Percentiles rank a stretch among this genome's conserved stretches.
Conservation (phyloP, 2,888 invertebrate genomes). For the Cerceris ruficornis region DNA sequence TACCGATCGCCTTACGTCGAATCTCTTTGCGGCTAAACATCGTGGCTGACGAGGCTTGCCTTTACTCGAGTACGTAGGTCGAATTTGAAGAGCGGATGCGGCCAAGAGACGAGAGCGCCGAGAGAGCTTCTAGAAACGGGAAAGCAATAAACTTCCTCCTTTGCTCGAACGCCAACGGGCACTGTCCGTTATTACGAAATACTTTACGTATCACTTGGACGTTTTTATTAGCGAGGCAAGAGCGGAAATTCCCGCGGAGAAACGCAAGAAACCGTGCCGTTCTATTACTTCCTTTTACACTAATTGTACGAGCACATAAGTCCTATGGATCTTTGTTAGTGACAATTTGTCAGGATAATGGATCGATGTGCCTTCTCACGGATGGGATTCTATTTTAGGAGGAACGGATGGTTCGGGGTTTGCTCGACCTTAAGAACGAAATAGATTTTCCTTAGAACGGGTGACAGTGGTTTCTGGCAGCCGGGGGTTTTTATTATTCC, state of each 20-base stretch:
- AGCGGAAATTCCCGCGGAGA: neutral
- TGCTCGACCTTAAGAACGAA: too few relatives aligned
- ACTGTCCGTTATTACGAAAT: slow-evolving; percentile 59
- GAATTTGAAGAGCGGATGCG: slow-evolving; percentile 34
- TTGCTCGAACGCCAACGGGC: slow-evolving; percentile 43
- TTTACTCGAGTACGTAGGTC: slow-evolving; percentile 29
- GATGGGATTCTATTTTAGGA: neutral
- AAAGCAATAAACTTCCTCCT: slow-evolving; percentile 56
- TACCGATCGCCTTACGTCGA: slow-evolving; percentile 24
- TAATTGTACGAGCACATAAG: neutral
- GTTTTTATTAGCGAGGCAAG: slow-evolving; percentile 38
- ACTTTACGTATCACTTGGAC: slow-evolving; percentile 49
- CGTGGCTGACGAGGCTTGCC: slow-evolving; percentile 38
- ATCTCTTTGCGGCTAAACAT: slow-evolving; percentile 12
- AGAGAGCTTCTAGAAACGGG: slow-evolving; percentile 15
- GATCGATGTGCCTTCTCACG: slow-evolving; percentile 13
- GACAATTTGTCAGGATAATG: slow-evolving; percentile 29
- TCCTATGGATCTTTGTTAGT: slow-evolving; percentile 21
- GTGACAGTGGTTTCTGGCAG: too few relatives aligned
- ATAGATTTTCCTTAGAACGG: too few relatives aligned
- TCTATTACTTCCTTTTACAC: neutral
- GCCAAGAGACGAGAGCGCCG: slow-evolving; percentile 15
- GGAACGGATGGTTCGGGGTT: too few relatives aligned
- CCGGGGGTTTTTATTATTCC: too few relatives aligned
- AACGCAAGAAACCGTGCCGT: neutral